Conservation (phyloP, 2,888 invertebrate genomes). For the Steromphala cineraria region DNA sequence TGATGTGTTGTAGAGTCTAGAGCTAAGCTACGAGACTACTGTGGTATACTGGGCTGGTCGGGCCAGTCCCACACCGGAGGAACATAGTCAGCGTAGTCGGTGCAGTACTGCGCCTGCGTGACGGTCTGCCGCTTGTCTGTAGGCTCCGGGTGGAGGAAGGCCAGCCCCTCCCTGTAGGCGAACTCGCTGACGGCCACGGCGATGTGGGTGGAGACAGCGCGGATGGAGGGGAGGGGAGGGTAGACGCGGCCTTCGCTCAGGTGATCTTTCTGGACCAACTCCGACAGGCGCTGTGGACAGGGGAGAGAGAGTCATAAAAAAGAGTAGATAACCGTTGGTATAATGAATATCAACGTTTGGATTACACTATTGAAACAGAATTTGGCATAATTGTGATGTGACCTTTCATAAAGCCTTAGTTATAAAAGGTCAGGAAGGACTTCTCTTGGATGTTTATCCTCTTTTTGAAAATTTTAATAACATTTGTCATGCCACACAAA, state of each 20-base stretch:
- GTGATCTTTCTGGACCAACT: conserved; percentile 86
- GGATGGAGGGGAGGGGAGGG: conserved; percentile 89
- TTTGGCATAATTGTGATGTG: too few relatives aligned
- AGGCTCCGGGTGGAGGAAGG: conserved; percentile 77
- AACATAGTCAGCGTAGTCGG: conserved; percentile 75
- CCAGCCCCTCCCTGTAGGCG: conserved; percentile 81
- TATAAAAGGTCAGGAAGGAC: too few relatives aligned
- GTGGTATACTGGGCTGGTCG: neutral
- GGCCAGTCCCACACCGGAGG: conserved; percentile 76
- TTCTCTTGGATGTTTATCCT: too few relatives aligned
- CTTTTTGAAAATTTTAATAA: too few relatives aligned
- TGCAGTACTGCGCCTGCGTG: conserved; percentile 52
- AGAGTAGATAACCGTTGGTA: too few relatives aligned
- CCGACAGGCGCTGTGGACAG: conserved; percentile 79
- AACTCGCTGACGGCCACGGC: conserved; percentile 87
- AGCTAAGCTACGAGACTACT: neutral
- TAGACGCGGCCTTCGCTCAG: conserved; percentile 90
- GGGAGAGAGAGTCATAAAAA: neutral
- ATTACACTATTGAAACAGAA: too few relatives aligned
- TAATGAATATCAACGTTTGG: too few relatives aligned
- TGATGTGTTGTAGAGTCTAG: neutral
- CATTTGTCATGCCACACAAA: too few relatives aligned
- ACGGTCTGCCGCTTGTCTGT: conserved; percentile 76
- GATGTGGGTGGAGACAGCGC: conserved; percentile 89
- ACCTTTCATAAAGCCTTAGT: too few relatives aligned